These are phyloP conservation scores for Hipposideros larvatus DNA, from an alignment of 2,797 vertebrate species.

Conservation along the genomic window DNA sequence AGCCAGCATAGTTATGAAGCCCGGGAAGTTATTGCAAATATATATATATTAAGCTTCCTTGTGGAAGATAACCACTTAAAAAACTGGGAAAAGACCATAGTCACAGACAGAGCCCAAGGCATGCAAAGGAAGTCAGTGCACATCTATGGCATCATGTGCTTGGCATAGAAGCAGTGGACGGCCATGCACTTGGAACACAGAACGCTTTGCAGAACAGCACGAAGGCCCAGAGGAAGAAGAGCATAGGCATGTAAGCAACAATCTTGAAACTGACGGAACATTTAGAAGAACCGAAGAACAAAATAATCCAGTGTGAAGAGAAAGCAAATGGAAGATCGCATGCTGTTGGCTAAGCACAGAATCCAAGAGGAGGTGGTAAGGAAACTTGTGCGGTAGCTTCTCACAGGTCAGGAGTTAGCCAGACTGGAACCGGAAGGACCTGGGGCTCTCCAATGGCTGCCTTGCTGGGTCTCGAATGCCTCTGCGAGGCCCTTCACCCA, in stretches of 20 bases:
- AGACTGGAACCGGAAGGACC: slow-evolving; percentile 82
- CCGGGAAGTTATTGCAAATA: slow-evolving; percentile 28
- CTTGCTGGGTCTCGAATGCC: slow-evolving; percentile 89
- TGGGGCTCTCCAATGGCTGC: slow-evolving; percentile 73
- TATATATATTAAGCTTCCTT: slow-evolving; percentile 37
- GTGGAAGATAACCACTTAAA: slow-evolving; percentile 45
- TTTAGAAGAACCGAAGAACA: slow-evolving; percentile 57
- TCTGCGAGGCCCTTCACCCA: slow-evolving; percentile 93
- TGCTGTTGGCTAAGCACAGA: slow-evolving; percentile 50
- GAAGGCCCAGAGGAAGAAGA: slow-evolving; percentile 23
- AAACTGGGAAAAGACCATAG: not conserved
- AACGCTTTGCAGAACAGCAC: slow-evolving; percentile 3
- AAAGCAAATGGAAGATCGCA: slow-evolving; percentile 47
- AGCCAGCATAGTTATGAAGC: slow-evolving; percentile 28
- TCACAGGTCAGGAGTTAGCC: slow-evolving; percentile 57
- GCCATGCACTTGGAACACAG: slow-evolving; percentile 40
- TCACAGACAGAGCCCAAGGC: slow-evolving; percentile 64
- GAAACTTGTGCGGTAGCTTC: slow-evolving; percentile 44
- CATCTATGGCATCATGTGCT: slow-evolving; percentile 23
- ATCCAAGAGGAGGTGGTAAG: not conserved
- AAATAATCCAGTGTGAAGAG: slow-evolving; percentile 48
- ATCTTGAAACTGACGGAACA: slow-evolving; percentile 31
- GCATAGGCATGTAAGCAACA: not conserved
- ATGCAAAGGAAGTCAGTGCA: slow-evolving; percentile 62
- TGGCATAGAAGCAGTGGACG: slow-evolving; percentile 46